phyloP scores from a whole-genome alignment of 2,113 vertebrate species.

The Clarias macrocephalus region DNA sequence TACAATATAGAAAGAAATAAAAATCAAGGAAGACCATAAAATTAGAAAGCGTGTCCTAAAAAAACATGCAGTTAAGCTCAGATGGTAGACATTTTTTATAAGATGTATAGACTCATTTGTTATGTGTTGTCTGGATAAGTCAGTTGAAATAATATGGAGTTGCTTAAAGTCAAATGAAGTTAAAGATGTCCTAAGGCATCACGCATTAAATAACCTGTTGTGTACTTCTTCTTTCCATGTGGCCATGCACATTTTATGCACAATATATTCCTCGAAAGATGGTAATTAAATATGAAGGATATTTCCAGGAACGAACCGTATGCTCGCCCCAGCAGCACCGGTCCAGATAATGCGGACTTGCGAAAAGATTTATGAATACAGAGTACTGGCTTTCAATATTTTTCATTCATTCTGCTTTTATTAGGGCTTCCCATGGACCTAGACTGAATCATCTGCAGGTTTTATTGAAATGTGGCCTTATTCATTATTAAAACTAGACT shows the following conservation, averaged over 20 bases:
- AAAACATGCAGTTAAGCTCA: not conserved
- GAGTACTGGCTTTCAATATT: conserved; percentile 30
- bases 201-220: conserved; percentile 29
- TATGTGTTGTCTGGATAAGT: not conserved
- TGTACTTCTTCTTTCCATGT: conserved; percentile 16
- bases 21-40: no score
- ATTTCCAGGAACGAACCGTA: conserved; percentile 34
- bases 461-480: conserved; percentile 12
- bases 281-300: conserved; percentile 47
- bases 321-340: conserved; percentile 38
- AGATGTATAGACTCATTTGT: not conserved
- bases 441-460: conserved; percentile 18
- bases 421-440: conserved; percentile 32
- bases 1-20: no score
- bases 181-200: conserved; percentile 25
- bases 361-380: conserved; percentile 45
- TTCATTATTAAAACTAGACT: not conserved
- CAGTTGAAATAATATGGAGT: conserved; percentile 16
- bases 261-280: conserved; percentile 46
- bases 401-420: conserved; percentile 37
- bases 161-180: conserved; percentile 19
- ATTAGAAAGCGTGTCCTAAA: not conserved
- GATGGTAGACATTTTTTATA: not conserved
- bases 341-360: conserved; percentile 44
- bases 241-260: conserved; percentile 23